phyloP scores from a whole-genome alignment of 2,113 vertebrate species.

The Saiga tatarica region DNA sequence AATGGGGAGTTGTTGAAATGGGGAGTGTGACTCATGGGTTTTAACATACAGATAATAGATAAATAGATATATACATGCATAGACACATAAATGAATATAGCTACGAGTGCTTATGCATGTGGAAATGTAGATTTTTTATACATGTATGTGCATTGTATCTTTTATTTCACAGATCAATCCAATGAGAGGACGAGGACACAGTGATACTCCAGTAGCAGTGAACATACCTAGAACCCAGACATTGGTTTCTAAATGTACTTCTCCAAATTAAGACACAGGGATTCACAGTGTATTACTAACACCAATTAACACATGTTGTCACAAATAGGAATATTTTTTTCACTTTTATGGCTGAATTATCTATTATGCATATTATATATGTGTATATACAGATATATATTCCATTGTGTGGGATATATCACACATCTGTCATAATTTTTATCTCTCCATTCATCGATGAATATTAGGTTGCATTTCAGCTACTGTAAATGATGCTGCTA shows the following conservation, averaged over 20 bases:
- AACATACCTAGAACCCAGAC: neutral
- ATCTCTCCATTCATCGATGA: neutral
- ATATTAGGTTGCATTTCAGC: neutral
- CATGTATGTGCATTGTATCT: neutral
- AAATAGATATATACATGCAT: neutral
- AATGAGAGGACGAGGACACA: neutral
- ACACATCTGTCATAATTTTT: neutral
- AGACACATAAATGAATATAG: neutral
- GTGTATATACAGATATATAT: neutral
- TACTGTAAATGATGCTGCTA: neutral
- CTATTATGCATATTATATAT: neutral
- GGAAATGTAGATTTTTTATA: neutral
- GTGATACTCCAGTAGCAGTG: neutral
- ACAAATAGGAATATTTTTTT: neutral
- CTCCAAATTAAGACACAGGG: neutral
- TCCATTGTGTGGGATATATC: neutral
- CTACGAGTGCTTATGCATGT: neutral
- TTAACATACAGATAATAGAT: neutral
- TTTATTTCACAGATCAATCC: neutral
- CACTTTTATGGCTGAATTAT: neutral
- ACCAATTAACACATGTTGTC: neutral
- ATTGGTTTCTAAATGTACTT: neutral
- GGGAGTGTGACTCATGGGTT: neutral
- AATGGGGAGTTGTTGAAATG: neutral
- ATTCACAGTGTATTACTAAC: neutral